These are phyloP conservation scores for Barnardius zonarius DNA, from an alignment of 2,113 vertebrate species.

Conservation along the genomic window DNA sequence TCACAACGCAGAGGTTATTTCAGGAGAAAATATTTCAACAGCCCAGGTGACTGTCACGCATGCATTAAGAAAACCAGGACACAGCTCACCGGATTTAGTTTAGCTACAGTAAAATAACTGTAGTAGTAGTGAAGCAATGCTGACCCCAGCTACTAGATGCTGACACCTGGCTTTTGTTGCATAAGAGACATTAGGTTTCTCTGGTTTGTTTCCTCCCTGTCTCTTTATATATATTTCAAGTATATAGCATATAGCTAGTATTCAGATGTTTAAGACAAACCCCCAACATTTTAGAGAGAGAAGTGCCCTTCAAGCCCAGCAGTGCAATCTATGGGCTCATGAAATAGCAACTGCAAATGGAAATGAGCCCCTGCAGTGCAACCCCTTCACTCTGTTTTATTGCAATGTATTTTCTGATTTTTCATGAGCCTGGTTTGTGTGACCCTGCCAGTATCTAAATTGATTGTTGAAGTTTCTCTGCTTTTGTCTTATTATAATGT, in stretches of 20 bases:
- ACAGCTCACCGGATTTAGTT: background rate
- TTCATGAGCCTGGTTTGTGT: background rate
- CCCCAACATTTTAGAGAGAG: background rate
- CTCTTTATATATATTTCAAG: background rate
- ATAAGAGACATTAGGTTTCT: background rate
- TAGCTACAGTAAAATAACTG: background rate
- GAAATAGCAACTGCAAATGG: background rate
- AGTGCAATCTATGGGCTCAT: rapidly evolving
- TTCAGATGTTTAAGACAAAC: background rate
- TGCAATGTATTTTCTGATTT: background rate
- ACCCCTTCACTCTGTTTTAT: background rate
- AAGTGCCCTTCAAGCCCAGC: background rate
- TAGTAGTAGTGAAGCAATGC: background rate
- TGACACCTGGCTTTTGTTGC: background rate
- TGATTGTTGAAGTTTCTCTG: background rate
- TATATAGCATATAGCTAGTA: background rate
- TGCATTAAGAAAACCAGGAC: background rate
- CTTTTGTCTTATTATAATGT: constrained; percentile 18
- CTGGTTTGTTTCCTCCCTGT: background rate
- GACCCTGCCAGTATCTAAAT: constrained; percentile 9
- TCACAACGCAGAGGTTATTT: background rate
- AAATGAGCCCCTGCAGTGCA: background rate
- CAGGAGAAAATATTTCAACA: background rate
- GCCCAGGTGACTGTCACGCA: background rate
- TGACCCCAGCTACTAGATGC: background rate